Conservation (phyloP, 35 echinoderm and acorn worm species). For the Nesometra sesokonis region DNA sequence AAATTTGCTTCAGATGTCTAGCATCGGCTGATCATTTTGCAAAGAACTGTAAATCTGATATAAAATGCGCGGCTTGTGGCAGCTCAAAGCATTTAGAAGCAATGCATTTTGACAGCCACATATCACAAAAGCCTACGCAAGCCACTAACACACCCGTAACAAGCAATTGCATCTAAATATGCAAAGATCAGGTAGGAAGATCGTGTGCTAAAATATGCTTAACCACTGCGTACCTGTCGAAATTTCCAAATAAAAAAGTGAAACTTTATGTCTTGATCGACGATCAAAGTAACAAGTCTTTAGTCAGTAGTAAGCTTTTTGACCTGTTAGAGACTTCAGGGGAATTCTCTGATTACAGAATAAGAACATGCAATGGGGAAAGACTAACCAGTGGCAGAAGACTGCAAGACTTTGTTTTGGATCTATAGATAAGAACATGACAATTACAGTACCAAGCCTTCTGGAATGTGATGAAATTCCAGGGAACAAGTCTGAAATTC, state of each 20-base stretch:
- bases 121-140: background rate
- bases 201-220: constrained; percentile 41
- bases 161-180: constrained; percentile 28
- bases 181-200: constrained; percentile 2
- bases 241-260: background rate
- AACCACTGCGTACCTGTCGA: background rate
- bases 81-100: background rate
- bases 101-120: background rate
- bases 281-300: constrained; percentile 42
- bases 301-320: constrained; percentile 15
- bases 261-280: constrained; percentile 40
- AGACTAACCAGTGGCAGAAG: background rate
- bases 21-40: constrained; percentile 13
- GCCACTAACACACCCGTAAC: too few relatives aligned
- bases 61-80: constrained; percentile 15
- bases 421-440: constrained; percentile 1
- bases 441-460: constrained; percentile 7
- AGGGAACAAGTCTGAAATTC: constrained; percentile 38
- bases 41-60: constrained; percentile 7
- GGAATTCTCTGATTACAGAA: background rate
- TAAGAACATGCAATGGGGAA: constrained; percentile 31
- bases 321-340: constrained; percentile 2
- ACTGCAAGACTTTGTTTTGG: constrained; percentile 5
- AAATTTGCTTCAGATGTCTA: constrained; percentile 17
- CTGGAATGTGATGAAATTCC: constrained; percentile 40